Percentiles rank a stretch among this genome's conserved stretches.
Evolutionary conservation across 2,888 invertebrate species (phyloP).

Genomic region (Monochamus alternatus): DNA sequence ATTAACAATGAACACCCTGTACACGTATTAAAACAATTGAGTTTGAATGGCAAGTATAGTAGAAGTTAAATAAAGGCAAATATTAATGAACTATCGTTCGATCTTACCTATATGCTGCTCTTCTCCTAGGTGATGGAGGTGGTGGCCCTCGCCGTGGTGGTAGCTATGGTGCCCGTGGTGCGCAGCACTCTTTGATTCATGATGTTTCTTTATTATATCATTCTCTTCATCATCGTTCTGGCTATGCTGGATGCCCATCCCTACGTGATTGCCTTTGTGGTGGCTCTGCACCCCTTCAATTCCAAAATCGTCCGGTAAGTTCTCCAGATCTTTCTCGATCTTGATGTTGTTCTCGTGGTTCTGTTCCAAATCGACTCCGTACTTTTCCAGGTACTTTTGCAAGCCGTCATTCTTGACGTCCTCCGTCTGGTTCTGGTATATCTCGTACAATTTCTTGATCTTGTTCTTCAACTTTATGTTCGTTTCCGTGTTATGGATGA

Average conservation of each 20-base stretch:
- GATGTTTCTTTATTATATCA: constrained; percentile 41
- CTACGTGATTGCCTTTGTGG: constrained; percentile 59
- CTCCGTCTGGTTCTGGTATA: constrained; percentile 47
- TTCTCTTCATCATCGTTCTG: constrained; percentile 38
- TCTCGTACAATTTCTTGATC: constrained; percentile 57
- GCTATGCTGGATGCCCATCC: constrained; percentile 60
- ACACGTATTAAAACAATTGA: too few relatives aligned
- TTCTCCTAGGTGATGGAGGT: constrained; percentile 66
- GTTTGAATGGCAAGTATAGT: too few relatives aligned
- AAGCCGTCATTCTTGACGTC: constrained; percentile 35
- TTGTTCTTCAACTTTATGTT: constrained; percentile 56
- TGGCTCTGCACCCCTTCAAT: constrained; percentile 62
- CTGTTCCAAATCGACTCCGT: constrained; percentile 31
- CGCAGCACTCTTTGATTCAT: constrained; percentile 53
- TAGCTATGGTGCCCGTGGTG: constrained; percentile 49
- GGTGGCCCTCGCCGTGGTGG: constrained; percentile 54
- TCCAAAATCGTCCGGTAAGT: constrained; percentile 59
- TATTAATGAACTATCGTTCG: not conserved
- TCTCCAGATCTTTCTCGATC: constrained; percentile 45
- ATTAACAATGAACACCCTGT: too few relatives aligned
- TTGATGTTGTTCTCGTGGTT: constrained; percentile 47
- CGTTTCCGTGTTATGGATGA: constrained; percentile 58
- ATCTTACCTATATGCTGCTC: constrained; percentile 63
- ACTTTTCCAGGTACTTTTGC: constrained; percentile 17
- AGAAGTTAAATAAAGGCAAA: too few relatives aligned